These are phyloP conservation scores for Tenthredo scrophulariae DNA, from an alignment of 2,888 invertebrate species.

Conservation along the genomic window DNA sequence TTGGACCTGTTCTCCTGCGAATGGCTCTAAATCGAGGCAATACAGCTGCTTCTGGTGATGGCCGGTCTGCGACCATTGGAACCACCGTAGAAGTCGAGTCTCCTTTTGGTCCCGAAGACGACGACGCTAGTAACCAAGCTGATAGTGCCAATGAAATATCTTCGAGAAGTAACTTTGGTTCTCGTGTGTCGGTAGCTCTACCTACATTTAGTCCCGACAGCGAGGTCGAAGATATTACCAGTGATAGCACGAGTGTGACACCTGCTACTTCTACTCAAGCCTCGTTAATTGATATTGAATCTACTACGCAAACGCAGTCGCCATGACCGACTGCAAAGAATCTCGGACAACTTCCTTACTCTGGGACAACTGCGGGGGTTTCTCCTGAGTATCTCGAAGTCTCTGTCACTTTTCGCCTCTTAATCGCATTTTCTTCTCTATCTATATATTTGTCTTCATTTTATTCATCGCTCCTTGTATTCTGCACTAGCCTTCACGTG, in stretches of 20 bases:
- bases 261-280: not conserved
- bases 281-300: constrained; percentile 14
- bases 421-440: not conserved
- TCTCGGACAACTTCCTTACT: constrained; percentile 37
- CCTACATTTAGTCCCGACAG: constrained; percentile 84
- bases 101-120: constrained; percentile 77
- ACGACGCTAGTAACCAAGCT: constrained; percentile 80
- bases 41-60: constrained; percentile 77
- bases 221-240: constrained; percentile 82
- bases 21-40: constrained; percentile 81
- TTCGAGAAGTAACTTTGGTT: constrained; percentile 72
- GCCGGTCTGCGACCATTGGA: constrained; percentile 73
- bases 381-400: constrained; percentile 52
- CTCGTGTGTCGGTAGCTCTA: constrained; percentile 83
- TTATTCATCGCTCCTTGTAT: constrained; percentile 3
- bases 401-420: constrained; percentile 37
- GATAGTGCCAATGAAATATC: constrained; percentile 68
- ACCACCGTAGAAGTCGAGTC: constrained; percentile 76
- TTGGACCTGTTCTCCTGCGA: constrained; percentile 87
- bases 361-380: constrained; percentile 36
- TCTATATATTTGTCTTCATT: constrained; percentile 19
- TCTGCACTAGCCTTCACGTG: not conserved
- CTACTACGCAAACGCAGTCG: constrained; percentile 23
- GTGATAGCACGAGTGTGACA: constrained; percentile 56
- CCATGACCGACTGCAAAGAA: constrained; percentile 42